Conservation (phyloP, 2,113 vertebrate species). For the Agelaius phoeniceus region DNA sequence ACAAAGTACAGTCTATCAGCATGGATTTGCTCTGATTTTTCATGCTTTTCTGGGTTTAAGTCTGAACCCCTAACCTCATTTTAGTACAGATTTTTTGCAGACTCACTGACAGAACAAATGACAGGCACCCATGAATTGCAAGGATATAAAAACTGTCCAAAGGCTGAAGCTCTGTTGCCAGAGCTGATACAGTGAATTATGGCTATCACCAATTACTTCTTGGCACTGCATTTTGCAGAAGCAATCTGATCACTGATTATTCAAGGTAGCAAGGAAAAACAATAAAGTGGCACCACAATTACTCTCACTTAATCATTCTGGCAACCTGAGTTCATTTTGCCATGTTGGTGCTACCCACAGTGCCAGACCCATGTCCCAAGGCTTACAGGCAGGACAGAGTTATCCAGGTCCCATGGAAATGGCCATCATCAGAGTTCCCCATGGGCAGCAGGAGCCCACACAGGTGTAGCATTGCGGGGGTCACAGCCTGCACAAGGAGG, state of each 20-base stretch:
- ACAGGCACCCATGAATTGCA: background rate
- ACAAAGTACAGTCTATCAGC: background rate
- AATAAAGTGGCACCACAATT: background rate
- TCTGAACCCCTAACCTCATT: background rate
- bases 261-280: background rate
- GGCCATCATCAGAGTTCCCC: background rate
- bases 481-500: background rate
- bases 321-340: background rate
- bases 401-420: background rate
- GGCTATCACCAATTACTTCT: background rate
- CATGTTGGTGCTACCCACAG: background rate
- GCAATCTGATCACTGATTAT: background rate
- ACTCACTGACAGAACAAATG: background rate
- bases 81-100: slow-evolving; percentile 8
- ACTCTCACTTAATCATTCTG: background rate
- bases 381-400: background rate
- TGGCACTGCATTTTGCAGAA: background rate
- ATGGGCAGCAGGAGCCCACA: background rate
- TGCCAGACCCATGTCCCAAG: background rate
- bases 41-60: slow-evolving; percentile 1
- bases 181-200: background rate
- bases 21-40: slow-evolving; percentile 15
- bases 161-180: background rate
- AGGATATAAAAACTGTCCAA: background rate
- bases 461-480: accelerated